A percentile compares a stretch with the other conserved stretches of the same genome.
These are phyloP conservation scores for Macaria notata DNA, from an alignment of 2,888 invertebrate species.

Conservation along the genomic window DNA sequence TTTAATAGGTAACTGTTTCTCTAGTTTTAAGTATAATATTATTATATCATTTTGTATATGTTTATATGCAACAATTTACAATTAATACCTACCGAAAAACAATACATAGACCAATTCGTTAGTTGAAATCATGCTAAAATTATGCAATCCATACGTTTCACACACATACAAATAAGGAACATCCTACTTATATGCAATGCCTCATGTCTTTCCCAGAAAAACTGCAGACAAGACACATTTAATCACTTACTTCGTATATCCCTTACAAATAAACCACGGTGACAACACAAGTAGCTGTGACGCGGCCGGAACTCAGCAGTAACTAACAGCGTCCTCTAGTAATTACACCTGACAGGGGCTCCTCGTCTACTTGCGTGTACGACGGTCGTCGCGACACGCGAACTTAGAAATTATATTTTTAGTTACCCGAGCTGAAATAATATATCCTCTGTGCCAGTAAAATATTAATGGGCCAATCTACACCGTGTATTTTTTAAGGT, in stretches of 20 bases:
- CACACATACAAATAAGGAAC: too few relatives aligned
- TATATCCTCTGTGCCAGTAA: constrained; percentile 40
- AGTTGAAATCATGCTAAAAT: too few relatives aligned
- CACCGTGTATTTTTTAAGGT: constrained; percentile 46
- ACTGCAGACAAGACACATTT: not conserved
- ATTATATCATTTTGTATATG: too few relatives aligned
- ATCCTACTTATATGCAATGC: too few relatives aligned
- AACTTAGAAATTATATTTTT: constrained; percentile 52
- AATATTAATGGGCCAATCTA: constrained; percentile 49
- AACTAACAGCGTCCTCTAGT: constrained; percentile 6
- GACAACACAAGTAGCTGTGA: not conserved
- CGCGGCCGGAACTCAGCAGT: constrained; percentile 6
- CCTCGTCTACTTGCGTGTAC: constrained; percentile 42
- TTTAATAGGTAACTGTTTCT: too few relatives aligned
- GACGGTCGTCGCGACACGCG: constrained; percentile 55
- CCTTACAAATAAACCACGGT: not conserved
- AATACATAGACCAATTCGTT: too few relatives aligned
- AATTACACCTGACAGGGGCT: constrained; percentile 13
- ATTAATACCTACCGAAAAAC: too few relatives aligned
- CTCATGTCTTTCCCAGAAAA: too few relatives aligned
- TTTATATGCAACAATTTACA: too few relatives aligned
- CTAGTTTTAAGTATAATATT: too few relatives aligned
- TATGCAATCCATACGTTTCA: too few relatives aligned
- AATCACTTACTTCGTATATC: not conserved
- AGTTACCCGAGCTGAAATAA: constrained; percentile 47